These are phyloP conservation scores for Gobio occitaniae DNA, from an alignment of 2,797 vertebrate species.

Conservation along the genomic window DNA sequence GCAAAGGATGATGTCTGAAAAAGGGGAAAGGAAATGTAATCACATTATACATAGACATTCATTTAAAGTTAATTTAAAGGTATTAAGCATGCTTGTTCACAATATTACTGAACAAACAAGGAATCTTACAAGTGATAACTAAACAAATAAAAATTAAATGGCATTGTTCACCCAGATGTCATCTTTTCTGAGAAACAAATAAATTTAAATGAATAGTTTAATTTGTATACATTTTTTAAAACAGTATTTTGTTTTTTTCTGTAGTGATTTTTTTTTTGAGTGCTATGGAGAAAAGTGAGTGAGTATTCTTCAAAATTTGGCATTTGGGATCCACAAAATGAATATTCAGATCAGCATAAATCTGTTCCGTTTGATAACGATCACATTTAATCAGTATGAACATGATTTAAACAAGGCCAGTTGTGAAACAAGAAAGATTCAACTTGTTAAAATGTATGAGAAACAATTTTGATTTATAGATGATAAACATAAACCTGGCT, in stretches of 20 bases:
- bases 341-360: not conserved
- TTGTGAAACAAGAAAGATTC: not conserved
- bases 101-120: not conserved
- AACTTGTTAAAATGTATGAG: not conserved
- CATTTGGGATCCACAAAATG: not conserved
- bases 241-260: not conserved
- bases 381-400: not conserved
- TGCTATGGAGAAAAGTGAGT: not conserved
- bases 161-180: not conserved
- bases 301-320: not conserved
- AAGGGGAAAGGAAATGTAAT: not conserved
- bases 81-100: not conserved
- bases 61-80: not conserved
- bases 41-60: not conserved
- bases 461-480: not conserved
- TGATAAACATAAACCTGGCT: not conserved
- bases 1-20: not conserved
- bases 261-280: not conserved
- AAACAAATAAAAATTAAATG: not conserved
- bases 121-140: not conserved
- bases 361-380: not conserved
- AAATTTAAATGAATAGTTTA: too few species aligned
- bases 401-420: not conserved
- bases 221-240: not conserved
- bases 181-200: not conserved